phyloP scores from a whole-genome alignment of 2,113 vertebrate species.

The Rhegmatorhina hoffmannsi region DNA sequence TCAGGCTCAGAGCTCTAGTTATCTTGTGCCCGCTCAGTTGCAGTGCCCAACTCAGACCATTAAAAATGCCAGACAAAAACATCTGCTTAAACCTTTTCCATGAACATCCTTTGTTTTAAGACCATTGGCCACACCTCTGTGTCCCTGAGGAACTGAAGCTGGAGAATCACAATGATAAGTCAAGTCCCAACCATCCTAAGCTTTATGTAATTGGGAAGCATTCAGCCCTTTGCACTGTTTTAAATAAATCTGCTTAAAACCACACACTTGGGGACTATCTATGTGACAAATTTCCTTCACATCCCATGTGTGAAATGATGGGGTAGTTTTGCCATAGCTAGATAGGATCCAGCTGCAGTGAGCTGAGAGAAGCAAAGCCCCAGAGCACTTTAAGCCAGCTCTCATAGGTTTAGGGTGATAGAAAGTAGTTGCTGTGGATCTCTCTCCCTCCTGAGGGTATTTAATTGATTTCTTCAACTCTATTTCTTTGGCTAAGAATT shows the following conservation, averaged over 20 bases:
- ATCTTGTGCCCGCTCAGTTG: neutral
- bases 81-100: neutral
- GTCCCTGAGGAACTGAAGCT: neutral
- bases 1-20: neutral
- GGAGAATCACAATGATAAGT: neutral
- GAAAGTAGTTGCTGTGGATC: neutral
- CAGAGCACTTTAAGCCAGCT: neutral
- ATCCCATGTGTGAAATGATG: neutral
- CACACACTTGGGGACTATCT: neutral
- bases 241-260: neutral
- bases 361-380: neutral
- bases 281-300: neutral
- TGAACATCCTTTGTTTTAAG: neutral
- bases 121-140: neutral
- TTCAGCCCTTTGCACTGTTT: neutral
- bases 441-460: neutral
- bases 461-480: neutral
- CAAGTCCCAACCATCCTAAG: neutral
- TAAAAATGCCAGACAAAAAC: fast-evolving
- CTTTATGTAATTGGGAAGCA: neutral
- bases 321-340: neutral
- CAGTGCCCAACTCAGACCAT: neutral
- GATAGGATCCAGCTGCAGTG: neutral
- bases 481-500: neutral
- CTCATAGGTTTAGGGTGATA: neutral